Conservation (phyloP, 2,888 invertebrate genomes). For the Lamellibrachia satsuma region DNA sequence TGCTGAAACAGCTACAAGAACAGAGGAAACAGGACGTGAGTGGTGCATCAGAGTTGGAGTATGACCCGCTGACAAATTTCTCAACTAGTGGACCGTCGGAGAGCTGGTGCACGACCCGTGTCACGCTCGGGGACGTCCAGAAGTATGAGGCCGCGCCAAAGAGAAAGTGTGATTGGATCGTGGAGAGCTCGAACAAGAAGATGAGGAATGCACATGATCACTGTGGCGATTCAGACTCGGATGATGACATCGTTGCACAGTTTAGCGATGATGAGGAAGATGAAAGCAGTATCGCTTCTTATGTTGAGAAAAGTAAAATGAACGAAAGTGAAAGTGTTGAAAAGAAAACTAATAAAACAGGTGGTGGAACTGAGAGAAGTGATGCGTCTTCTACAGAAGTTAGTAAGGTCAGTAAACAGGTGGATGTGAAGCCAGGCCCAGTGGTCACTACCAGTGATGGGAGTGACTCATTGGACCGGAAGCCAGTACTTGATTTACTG, state of each 20-base stretch:
- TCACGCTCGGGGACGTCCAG: constrained; percentile 29
- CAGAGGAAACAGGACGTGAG: neutral
- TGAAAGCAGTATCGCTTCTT: neutral
- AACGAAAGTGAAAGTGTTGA: neutral
- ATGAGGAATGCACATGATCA: constrained; percentile 14
- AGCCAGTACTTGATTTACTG: neutral
- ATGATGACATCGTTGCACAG: constrained; percentile 25
- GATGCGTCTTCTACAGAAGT: neutral
- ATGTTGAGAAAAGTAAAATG: constrained; percentile 19
- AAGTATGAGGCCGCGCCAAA: constrained; percentile 19
- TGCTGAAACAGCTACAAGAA: constrained; percentile 34
- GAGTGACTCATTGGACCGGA: neutral
- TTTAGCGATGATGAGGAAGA: constrained; percentile 36
- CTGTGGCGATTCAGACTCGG: neutral
- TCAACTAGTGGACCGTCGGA: constrained; percentile 26
- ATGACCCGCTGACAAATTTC: constrained; percentile 36
- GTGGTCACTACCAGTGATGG: neutral
- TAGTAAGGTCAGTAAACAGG: neutral
- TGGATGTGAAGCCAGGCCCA: neutral
- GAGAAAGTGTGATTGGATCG: neutral
- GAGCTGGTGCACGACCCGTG: constrained; percentile 7
- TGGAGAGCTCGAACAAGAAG: neutral
- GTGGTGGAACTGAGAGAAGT: constrained; percentile 8
- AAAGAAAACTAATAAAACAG: neutral
- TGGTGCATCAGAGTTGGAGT: constrained; percentile 26